Evolutionary conservation across 2,797 vertebrate genomes (phyloP), one percentile per base, ranked within the genome.

Genomic region (Pseudomugil tenellus): DNA sequence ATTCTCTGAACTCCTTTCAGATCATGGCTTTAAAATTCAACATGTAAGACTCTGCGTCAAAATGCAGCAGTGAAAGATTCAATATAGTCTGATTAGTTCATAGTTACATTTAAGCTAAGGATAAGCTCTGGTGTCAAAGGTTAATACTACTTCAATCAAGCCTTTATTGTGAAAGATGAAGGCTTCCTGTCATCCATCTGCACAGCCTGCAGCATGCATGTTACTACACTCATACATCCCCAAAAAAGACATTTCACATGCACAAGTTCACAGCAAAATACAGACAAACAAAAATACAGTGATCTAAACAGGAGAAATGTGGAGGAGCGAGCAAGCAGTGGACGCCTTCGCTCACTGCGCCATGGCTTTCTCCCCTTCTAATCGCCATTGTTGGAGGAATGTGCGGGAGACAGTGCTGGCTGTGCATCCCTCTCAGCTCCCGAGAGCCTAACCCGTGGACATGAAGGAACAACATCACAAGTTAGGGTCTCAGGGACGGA

Each of bases 401-500:
- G 65, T 69, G 70, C 25, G 6, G 63, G 59, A 72, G 63, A 77
- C 87, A 71, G 91, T 88, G 29, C 29, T 6, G 29, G 29, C 29
- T 6, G 29, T 29, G 96, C 94, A 92, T 95, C 94, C 93, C 97
- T 96, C 97, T 90, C 97, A 97, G 97, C 97, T 99, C 97, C 98
- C 96, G 92, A 98, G 97, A 98, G 95, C 96, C 97, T 96, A 99
- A 98, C 98, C 97, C 96, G 97, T 99, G 98, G 96, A 98, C 96
- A 97, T 95, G 94, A 96, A 95, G 95, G 92, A 95, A 95, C 96
- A 97, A 97, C 97, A 96, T 99, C 98, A 99, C 98, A 99, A 99
- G 98, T 99, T 99, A 99, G 98, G 98, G 98, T 99, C 98, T 99
- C 97, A 99, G 98, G 98, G 98, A 99, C 94, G 92, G 96, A 93